Conservation (phyloP, 2,113 vertebrate species). For the Pyxicephalus adspersus region DNA sequence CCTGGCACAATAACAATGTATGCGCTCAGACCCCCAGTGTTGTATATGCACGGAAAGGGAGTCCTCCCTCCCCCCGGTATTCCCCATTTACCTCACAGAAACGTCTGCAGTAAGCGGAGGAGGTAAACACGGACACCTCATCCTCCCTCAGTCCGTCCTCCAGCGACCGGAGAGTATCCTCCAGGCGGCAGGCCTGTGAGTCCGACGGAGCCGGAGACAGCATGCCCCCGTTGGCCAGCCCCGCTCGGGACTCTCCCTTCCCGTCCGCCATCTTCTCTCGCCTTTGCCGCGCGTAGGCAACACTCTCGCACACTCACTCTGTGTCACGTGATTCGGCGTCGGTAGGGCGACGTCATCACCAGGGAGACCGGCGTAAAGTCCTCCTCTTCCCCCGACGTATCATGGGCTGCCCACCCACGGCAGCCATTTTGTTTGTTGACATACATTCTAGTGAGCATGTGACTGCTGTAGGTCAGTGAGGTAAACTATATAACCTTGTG, state of each 20-base stretch:
- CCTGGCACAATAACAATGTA: background rate
- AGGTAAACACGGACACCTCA: conserved; percentile 33
- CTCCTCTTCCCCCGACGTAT: background rate
- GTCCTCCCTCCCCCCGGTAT: background rate
- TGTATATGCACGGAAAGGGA: too few relatives aligned
- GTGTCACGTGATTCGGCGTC: conserved; percentile 53
- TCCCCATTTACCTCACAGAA: conserved; percentile 43
- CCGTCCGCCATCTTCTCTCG: conserved; percentile 57
- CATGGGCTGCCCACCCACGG: background rate
- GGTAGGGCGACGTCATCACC: conserved; percentile 46
- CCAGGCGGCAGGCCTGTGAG: background rate
- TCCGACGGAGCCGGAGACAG: background rate
- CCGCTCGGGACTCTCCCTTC: conserved; percentile 56
- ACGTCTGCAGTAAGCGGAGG: conserved; percentile 39
- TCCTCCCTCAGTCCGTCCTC: conserved; percentile 37
- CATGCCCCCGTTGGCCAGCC: conserved; percentile 13
- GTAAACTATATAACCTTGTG: too few relatives aligned
- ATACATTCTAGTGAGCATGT: background rate
- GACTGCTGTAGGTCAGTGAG: too few relatives aligned
- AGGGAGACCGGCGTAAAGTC: conserved; percentile 49
- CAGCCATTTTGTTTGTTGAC: conserved; percentile 50
- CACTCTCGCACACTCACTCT: conserved; percentile 51
- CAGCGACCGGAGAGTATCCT: conserved; percentile 17
- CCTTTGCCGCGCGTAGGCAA: conserved; percentile 57
- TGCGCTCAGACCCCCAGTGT: too few relatives aligned